These are phyloP conservation scores for Embiotoca jacksoni DNA, from an alignment of 2,113 vertebrate genomes.

Conservation along the genomic window DNA sequence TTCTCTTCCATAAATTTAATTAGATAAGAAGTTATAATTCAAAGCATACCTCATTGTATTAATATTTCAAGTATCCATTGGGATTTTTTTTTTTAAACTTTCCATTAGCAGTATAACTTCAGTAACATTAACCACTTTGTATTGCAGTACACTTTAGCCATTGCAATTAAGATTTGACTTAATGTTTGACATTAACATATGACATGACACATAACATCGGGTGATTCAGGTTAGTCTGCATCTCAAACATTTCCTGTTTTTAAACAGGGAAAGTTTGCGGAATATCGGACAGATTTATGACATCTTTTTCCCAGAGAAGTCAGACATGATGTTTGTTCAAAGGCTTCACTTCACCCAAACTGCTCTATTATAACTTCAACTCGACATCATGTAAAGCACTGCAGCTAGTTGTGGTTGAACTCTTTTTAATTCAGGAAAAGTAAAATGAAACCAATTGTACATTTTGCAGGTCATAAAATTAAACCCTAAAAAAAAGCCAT, in stretches of 20 bases:
- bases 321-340: conserved; percentile 45
- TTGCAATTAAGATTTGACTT: neutral
- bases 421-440: conserved; percentile 27
- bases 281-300: conserved; percentile 24
- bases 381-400: conserved; percentile 13
- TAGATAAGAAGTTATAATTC: neutral
- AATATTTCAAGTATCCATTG: conserved; percentile 15
- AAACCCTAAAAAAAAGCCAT: neutral
- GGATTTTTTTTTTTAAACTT: conserved; percentile 13
- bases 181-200: neutral
- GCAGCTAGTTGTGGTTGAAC: neutral
- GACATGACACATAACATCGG: no score
- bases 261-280: neutral
- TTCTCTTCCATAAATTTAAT: neutral
- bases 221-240: no score
- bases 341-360: neutral
- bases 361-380: conserved; percentile 24
- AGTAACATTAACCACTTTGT: neutral
- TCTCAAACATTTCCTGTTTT: neutral
- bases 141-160: neutral
- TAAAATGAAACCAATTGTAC: conserved; percentile 7
- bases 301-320: conserved; percentile 5
- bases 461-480: neutral
- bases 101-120: neutral
- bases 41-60: conserved; percentile 4